These are phyloP conservation scores for Vidua macroura DNA, from an alignment of 2,113 vertebrate genomes.

Conservation along the genomic window DNA sequence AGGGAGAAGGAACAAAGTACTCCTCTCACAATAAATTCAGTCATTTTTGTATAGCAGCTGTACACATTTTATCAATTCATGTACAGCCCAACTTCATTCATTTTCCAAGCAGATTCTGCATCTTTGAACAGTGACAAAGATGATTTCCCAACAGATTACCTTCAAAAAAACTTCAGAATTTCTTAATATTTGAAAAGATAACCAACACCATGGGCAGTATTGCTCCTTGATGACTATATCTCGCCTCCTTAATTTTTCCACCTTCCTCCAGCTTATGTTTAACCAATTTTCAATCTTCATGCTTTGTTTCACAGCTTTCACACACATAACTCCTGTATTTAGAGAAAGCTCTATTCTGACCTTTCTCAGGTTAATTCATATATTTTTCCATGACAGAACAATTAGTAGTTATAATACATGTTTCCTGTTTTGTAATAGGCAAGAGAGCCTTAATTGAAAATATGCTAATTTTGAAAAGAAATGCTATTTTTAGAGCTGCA, in stretches of 20 bases:
- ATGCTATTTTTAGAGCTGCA: constrained; percentile 30
- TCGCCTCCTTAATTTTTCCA: not conserved
- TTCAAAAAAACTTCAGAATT: not conserved
- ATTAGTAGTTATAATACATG: not conserved
- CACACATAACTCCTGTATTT: not conserved
- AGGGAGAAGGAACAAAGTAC: not conserved
- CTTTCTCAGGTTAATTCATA: not conserved
- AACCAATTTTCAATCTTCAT: not conserved
- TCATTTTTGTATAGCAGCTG: not conserved
- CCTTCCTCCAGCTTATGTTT: not conserved
- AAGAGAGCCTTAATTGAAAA: constrained; percentile 27
- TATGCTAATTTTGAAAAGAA: constrained; percentile 27
- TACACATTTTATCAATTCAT: not conserved
- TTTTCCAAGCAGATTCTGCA: not conserved
- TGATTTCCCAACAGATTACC: not conserved
- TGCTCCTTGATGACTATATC: not conserved
- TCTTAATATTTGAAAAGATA: not conserved
- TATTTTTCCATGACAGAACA: not conserved
- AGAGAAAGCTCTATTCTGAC: not conserved
- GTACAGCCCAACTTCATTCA: not conserved
- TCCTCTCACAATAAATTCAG: not conserved
- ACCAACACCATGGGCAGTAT: not conserved
- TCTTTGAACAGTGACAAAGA: not conserved
- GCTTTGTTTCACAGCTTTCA: not conserved
- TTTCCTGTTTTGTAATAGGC: not conserved